Evolutionary conservation across 37 sponge, comb jelly and placozoan species (phyloP).

Genomic region (Cladorhizidae sp.): DNA sequence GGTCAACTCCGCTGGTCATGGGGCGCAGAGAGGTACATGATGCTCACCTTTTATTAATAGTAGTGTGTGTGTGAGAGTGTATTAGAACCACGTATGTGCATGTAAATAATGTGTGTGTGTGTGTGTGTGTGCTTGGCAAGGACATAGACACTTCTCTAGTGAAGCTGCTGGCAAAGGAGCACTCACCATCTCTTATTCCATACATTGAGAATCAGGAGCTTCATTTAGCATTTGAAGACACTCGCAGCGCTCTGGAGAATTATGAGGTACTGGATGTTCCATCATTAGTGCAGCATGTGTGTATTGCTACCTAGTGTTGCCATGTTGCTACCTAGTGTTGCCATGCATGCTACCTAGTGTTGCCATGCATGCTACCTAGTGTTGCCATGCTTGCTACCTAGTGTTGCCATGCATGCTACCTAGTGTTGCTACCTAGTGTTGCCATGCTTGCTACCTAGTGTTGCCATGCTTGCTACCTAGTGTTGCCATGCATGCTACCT

Average conservation of each 20-base stretch:
- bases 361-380: too few relatives aligned
- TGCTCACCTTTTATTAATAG: background rate
- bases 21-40: slow-evolving; percentile 55
- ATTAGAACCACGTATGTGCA: background rate
- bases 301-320: background rate
- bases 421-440: background rate
- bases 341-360: too few relatives aligned
- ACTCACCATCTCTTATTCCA: slow-evolving; percentile 51
- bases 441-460: too few relatives aligned
- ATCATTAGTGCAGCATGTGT: slow-evolving; percentile 4
- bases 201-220: slow-evolving; percentile 71
- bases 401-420: too few relatives aligned
- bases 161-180: slow-evolving; percentile 74
- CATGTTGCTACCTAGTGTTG: too few relatives aligned
- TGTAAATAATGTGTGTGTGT: slow-evolving; percentile 6
- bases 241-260: slow-evolving; percentile 52
- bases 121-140: slow-evolving; percentile 13
- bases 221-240: slow-evolving; percentile 59
- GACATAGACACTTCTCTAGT: slow-evolving; percentile 88
- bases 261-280: slow-evolving; percentile 27
- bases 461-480: too few relatives aligned
- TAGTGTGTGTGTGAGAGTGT: background rate
- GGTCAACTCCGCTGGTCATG: slow-evolving; percentile 36
- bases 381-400: too few relatives aligned
- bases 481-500: too few relatives aligned